These are phyloP conservation scores for Parasteatoda lunata DNA, from an alignment of 2,888 invertebrate species.

Conservation along the genomic window DNA sequence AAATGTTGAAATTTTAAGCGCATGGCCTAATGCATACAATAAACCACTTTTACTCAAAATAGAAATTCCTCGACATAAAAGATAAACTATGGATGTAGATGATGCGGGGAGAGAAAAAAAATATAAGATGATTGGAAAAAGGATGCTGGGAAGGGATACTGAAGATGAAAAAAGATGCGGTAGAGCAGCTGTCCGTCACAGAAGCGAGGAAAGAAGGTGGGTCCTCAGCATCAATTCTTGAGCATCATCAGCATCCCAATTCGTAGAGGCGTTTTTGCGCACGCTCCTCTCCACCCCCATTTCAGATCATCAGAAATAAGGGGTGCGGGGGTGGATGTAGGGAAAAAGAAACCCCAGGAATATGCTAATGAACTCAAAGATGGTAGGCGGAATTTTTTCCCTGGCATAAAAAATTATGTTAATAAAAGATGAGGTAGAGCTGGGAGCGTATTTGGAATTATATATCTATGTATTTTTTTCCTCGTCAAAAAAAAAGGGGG, in stretches of 20 bases:
- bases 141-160: slow-evolving; percentile 10
- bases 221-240: neutral
- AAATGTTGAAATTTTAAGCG: no score
- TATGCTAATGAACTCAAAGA: slow-evolving; percentile 51
- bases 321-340: slow-evolving; percentile 23
- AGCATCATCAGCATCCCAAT: slow-evolving; percentile 14
- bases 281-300: slow-evolving; percentile 18
- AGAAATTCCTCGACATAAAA: neutral
- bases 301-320: neutral
- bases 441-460: neutral
- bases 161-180: slow-evolving; percentile 34
- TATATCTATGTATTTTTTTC: no score
- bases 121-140: neutral
- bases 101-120: slow-evolving; percentile 13
- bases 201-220: slow-evolving; percentile 30
- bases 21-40: no score
- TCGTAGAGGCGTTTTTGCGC: slow-evolving; percentile 38
- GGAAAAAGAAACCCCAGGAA: slow-evolving; percentile 35
- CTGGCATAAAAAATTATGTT: slow-evolving; percentile 54
- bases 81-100: neutral
- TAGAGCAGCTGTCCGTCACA: slow-evolving; percentile 53
- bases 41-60: neutral
- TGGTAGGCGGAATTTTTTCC: slow-evolving; percentile 55
- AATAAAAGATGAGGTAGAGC: slow-evolving; percentile 40
- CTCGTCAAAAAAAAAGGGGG: no score